Percentiles rank a stretch among this genome's conserved stretches.
phyloP scores from a whole-genome alignment of 2,888 invertebrate genomes.

The Drosophila flavopinicola region DNA sequence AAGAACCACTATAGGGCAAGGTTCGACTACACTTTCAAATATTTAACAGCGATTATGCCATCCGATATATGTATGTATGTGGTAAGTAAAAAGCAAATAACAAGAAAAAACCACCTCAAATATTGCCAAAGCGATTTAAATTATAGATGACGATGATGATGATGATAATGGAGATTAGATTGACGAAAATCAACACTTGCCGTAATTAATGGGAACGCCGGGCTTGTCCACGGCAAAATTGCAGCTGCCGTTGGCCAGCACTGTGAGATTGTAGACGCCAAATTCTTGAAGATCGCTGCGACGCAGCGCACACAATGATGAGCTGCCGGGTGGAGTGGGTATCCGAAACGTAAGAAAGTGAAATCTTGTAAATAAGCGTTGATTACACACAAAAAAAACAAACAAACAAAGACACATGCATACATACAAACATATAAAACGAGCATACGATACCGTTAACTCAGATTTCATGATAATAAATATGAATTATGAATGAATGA shows the following conservation, averaged over 20 bases:
- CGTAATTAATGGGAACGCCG: conserved; percentile 89
- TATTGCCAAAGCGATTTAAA: neutral
- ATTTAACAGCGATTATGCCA: too few relatives aligned
- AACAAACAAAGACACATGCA: conserved; percentile 2
- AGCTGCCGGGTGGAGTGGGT: conserved; percentile 82
- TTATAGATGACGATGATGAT: neutral
- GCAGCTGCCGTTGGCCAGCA: conserved; percentile 85
- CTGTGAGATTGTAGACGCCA: conserved; percentile 88
- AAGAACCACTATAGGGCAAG: too few relatives aligned
- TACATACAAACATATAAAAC: conserved; percentile 38
- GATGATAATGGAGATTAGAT: conserved; percentile 13
- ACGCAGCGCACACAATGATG: conserved; percentile 85
- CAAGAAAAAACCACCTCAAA: too few relatives aligned
- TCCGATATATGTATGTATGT: too few relatives aligned
- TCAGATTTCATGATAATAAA: conserved; percentile 9
- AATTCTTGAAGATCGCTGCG: conserved; percentile 87
- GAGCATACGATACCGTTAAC: conserved; percentile 2
- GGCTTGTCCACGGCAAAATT: conserved; percentile 86
- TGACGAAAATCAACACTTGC: conserved; percentile 47
- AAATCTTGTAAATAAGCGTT: conserved; percentile 35
- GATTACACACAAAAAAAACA: neutral
- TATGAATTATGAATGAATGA: too few relatives aligned
- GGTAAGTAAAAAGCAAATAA: too few relatives aligned
- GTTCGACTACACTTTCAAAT: too few relatives aligned
- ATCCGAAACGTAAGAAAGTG: conserved; percentile 3